These are phyloP conservation scores for Helleia helle DNA, from an alignment of 2,888 invertebrate species.

Conservation along the genomic window DNA sequence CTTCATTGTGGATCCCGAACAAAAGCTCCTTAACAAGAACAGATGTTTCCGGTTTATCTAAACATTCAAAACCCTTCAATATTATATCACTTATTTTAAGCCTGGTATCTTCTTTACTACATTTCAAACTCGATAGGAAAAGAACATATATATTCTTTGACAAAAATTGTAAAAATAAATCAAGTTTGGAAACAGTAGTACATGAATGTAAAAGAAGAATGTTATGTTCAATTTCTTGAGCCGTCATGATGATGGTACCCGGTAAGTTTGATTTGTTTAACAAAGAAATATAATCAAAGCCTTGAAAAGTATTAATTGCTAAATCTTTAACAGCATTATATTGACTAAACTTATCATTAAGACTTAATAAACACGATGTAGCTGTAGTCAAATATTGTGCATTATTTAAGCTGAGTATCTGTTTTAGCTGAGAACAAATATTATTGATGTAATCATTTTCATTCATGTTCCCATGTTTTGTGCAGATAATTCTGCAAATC, in stretches of 20 bases:
- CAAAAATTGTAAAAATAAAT: slow-evolving; percentile 45
- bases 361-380: slow-evolving; percentile 66
- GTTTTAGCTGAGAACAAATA: slow-evolving; percentile 65
- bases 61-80: slow-evolving; percentile 40
- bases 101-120: slow-evolving; percentile 40
- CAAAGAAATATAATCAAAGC: slow-evolving; percentile 36
- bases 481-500: slow-evolving; percentile 77
- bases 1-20: slow-evolving; percentile 31
- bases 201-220: slow-evolving; percentile 49
- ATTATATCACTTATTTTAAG: slow-evolving; percentile 47
- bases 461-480: slow-evolving; percentile 58
- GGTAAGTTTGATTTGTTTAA: slow-evolving; percentile 30
- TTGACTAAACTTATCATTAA: slow-evolving; percentile 64
- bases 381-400: slow-evolving; percentile 63
- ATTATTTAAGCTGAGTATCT: slow-evolving; percentile 55
- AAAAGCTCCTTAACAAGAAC: slow-evolving; percentile 31
- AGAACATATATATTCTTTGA: slow-evolving; percentile 51
- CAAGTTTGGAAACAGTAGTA: slow-evolving; percentile 34
- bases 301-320: slow-evolving; percentile 34
- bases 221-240: slow-evolving; percentile 49
- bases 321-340: slow-evolving; percentile 41
- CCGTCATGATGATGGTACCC: slow-evolving; percentile 46
- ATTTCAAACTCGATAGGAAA: slow-evolving; percentile 49
- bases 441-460: slow-evolving; percentile 67
- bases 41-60: slow-evolving; percentile 29